Base-by-base conservation (phyloP, 1,140 invertebrate genomes). In the Hyposmocoma kahamanoa region DNA sequence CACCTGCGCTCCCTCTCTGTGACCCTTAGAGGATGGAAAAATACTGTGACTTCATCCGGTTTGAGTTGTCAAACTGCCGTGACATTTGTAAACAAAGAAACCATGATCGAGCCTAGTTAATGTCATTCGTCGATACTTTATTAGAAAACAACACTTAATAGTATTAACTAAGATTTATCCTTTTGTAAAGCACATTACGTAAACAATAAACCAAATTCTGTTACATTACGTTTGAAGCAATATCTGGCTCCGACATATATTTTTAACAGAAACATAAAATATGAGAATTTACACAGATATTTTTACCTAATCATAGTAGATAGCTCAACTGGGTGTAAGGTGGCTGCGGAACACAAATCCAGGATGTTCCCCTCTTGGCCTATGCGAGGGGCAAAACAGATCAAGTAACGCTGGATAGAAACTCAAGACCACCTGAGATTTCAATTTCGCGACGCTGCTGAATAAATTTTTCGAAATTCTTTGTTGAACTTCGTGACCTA, bases 401-500 rank as follows among this genome's bases (percentile, higher is more conserved):
- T 62, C 71, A 46, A 22, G 9, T 36, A 13, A 67, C 18, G 38
- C 22, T 69, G 63, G 74, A 46, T 30, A 47, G 17, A 32, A n/a
- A n/a, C 3, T 36, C 3, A 36, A 43, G 32, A 67, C 70, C 74
- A 78, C 70, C 67, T 73, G 74, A 75, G 70, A 75, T 78, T 78
- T 75, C 74, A 78, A 79, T 79, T 75, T 74, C 56, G 61, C 58
- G 54, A 62, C 62, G 62, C 64, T n/a, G n/a, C n/a, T 62, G 65
- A 67, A 73, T 75, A 73, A 73, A 74, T 74, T 75, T 72, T 78
- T 73, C 65, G 46, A 56, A 64, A 66, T 66, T 55, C 58, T 67
- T 59, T 53, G 51, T 59, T 60, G 46, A 54, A 55, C 50, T 60
- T 54, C 42, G 38, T 50, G 48, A 49, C 50, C 53, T 58, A 57